Conservation (phyloP, 2,888 invertebrate genomes). For the Terebella lapidaria region DNA sequence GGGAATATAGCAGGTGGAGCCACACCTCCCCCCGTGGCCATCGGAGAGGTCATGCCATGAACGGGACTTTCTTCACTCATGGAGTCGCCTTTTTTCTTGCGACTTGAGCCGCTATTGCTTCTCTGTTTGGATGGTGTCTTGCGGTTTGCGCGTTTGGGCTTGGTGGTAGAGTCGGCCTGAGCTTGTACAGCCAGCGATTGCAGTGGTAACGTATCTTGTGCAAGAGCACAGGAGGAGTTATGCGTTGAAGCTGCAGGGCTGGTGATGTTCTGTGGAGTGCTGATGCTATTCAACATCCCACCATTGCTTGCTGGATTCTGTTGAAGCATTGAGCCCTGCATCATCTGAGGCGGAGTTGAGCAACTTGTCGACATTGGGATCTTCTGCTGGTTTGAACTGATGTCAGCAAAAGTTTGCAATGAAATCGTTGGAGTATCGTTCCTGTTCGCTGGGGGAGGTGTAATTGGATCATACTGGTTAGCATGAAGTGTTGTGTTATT, state of each 20-base stretch:
- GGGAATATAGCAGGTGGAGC: background rate
- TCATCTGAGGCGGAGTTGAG: background rate
- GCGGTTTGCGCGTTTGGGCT: slow-evolving; percentile 35
- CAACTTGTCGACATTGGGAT: background rate
- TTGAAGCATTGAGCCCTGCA: background rate
- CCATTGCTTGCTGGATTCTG: background rate
- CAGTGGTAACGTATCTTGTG: background rate
- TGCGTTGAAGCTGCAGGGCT: background rate
- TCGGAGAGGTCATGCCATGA: background rate
- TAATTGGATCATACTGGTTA: background rate
- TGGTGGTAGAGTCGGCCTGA: slow-evolving; percentile 46
- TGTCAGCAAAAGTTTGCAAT: slow-evolving; percentile 13
- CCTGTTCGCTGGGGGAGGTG: background rate
- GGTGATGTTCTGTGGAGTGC: background rate
- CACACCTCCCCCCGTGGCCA: background rate
- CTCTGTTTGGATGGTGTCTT: too few relatives aligned
- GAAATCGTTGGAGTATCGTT: slow-evolving; percentile 2
- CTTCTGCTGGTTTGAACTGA: slow-evolving; percentile 12
- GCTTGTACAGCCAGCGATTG: slow-evolving; percentile 38
- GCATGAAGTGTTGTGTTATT: background rate
- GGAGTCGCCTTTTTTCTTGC: background rate
- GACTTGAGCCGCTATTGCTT: background rate
- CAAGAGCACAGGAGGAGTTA: background rate
- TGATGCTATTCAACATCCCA: background rate
- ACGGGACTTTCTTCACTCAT: background rate